Conservation (phyloP, 1,140 invertebrate genomes). For the Hycleus cichorii region DNA sequence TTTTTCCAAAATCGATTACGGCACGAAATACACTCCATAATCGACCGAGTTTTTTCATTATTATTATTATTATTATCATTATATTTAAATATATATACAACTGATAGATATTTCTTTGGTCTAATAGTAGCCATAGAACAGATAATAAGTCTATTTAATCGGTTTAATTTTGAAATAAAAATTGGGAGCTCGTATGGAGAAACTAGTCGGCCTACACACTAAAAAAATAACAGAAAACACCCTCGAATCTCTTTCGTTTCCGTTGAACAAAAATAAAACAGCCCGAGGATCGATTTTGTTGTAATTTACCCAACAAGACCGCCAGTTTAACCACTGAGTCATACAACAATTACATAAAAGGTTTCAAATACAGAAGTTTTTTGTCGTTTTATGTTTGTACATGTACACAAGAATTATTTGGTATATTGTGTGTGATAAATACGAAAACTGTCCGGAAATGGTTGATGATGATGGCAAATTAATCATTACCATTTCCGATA, state of each 20-base stretch:
- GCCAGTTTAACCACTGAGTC: too few relatives aligned
- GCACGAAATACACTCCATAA: slow-evolving; percentile 6
- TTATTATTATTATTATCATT: slow-evolving; percentile 18
- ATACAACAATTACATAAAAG: neutral
- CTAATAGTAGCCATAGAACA: slow-evolving; percentile 35
- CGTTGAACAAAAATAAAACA: too few relatives aligned
- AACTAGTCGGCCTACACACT: neutral
- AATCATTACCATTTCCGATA: neutral
- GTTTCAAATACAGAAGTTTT: neutral
- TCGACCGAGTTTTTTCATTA: slow-evolving; percentile 29
- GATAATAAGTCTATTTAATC: slow-evolving; percentile 12
- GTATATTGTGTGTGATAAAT: slow-evolving; percentile 22
- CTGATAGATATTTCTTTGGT: slow-evolving; percentile 40
- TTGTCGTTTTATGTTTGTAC: neutral
- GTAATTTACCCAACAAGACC: too few relatives aligned
- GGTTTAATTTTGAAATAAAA: slow-evolving; percentile 2
- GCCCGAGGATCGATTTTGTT: too few relatives aligned
- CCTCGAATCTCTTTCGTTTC: neutral
- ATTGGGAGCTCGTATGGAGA: neutral
- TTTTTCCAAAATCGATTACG: slow-evolving; percentile 25
- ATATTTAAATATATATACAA: slow-evolving; percentile 33
- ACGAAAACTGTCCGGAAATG: slow-evolving; percentile 10
- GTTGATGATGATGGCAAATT: neutral
- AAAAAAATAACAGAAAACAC: neutral
- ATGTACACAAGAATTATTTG: slow-evolving; percentile 16